Evolutionary conservation across 2,888 invertebrate species (phyloP).

Genomic region (Margaritifera margaritifera): DNA sequence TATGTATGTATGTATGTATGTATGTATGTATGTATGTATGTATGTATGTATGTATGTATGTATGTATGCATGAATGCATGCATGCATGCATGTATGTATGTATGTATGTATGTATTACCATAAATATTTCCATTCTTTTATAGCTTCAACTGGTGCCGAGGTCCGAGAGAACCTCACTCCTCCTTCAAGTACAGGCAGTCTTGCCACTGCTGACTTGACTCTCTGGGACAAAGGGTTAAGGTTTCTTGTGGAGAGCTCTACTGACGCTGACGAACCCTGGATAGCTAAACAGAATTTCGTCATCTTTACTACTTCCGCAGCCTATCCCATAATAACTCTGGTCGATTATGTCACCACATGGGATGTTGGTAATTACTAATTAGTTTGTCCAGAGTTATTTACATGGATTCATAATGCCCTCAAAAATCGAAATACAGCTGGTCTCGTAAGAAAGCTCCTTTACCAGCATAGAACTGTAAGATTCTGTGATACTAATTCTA

Average conservation of each 20-base stretch:
- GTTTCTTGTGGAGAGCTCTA: slow-evolving; percentile 18
- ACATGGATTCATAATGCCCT: background rate
- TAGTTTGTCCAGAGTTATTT: background rate
- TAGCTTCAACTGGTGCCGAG: background rate
- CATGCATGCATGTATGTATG: too few relatives aligned
- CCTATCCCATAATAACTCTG: slow-evolving; percentile 37
- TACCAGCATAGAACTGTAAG: too few relatives aligned
- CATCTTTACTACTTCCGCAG: slow-evolving; percentile 21
- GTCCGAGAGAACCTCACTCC: slow-evolving; percentile 2
- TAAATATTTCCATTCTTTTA: background rate
- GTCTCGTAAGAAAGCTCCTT: background rate
- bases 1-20: too few relatives aligned
- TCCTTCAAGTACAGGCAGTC: background rate
- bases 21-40: too few relatives aligned
- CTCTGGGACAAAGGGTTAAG: background rate
- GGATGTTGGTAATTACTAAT: slow-evolving; percentile 30
- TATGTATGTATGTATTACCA: too few relatives aligned
- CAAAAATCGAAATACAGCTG: background rate
- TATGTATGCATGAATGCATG: too few relatives aligned
- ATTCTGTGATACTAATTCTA: too few relatives aligned
- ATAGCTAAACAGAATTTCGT: slow-evolving; percentile 18
- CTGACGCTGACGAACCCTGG: slow-evolving; percentile 16
- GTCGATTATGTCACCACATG: slow-evolving; percentile 45
- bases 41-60: too few relatives aligned
- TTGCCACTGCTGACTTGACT: slow-evolving; percentile 8